Conservation (phyloP, 2,113 vertebrate genomes). For the Nerophis ophidion region DNA sequence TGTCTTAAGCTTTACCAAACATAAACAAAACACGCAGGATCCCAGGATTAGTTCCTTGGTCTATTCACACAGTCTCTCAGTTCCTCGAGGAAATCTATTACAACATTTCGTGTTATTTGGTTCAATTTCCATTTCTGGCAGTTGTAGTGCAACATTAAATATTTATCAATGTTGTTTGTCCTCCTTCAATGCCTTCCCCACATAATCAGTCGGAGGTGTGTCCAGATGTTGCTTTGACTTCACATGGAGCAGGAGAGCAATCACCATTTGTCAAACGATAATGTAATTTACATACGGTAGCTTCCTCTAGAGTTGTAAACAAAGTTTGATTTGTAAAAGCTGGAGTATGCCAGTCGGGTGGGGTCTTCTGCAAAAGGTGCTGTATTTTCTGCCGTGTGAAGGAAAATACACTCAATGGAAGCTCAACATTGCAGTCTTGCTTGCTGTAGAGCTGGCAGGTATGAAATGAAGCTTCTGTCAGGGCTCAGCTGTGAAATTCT, state of each 20-base stretch:
- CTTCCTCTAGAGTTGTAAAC: not conserved
- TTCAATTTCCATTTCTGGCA: constrained; percentile 34
- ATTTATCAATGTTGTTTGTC: too few species aligned
- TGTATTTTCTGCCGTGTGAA: not conserved
- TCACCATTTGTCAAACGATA: not conserved
- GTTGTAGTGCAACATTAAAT: not conserved
- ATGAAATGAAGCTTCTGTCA: constrained; percentile 23
- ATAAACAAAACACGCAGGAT: constrained; percentile 44
- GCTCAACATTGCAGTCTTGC: too few species aligned
- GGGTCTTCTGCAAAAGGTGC: not conserved
- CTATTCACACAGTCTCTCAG: constrained; percentile 11
- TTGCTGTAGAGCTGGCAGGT: not conserved
- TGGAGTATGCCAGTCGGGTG: not conserved
- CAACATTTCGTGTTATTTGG: constrained; percentile 31
- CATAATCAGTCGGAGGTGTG: too few species aligned
- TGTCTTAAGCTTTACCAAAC: constrained; percentile 24
- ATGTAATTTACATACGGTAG: not conserved
- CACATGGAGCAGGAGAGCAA: not conserved
- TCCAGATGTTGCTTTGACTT: not conserved
- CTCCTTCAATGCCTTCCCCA: too few species aligned
- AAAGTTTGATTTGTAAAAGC: constrained; percentile 3
- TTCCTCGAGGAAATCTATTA: constrained; percentile 36
- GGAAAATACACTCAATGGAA: not conserved
- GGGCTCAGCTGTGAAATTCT: constrained; percentile 34
- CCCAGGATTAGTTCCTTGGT: constrained; percentile 56